Conservation (phyloP, 2,888 invertebrate genomes). For the Serrognathus titanus region DNA sequence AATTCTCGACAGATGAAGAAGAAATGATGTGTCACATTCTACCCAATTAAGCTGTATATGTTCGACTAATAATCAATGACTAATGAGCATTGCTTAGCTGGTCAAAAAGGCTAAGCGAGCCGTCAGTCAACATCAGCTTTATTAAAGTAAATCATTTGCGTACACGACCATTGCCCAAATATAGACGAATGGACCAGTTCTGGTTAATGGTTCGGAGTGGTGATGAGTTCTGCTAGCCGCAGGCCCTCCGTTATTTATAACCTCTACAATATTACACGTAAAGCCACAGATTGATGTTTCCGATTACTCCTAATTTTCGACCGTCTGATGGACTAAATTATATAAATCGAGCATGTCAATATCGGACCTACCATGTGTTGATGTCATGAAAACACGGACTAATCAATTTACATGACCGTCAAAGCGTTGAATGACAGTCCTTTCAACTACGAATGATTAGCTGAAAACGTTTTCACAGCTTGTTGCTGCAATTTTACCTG, state of each 20-base stretch:
- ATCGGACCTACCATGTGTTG: conserved; percentile 1
- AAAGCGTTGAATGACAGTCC: background rate
- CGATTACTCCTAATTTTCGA: background rate
- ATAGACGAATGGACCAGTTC: conserved; percentile 25
- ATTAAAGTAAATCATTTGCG: conserved; percentile 29
- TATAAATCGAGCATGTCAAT: conserved; percentile 2
- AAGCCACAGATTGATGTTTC: background rate
- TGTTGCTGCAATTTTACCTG: too few species aligned
- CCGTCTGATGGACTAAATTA: background rate
- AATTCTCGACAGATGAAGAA: too few species aligned
- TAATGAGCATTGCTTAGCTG: conserved; percentile 30
- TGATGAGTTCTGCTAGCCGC: conserved; percentile 35
- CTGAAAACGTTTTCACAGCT: too few species aligned
- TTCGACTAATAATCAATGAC: conserved; percentile 33
- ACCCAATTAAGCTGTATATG: conserved; percentile 33
- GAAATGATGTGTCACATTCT: background rate
- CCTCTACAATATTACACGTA: conserved; percentile 24
- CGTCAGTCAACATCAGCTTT: conserved; percentile 27
- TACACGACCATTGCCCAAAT: conserved; percentile 30
- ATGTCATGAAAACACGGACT: background rate
- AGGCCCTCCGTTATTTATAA: conserved; percentile 32
- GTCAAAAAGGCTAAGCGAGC: conserved; percentile 21
- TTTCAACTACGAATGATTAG: too few species aligned
- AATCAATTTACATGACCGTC: background rate
- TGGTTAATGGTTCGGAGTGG: conserved; percentile 32